A percentile compares a stretch with the other conserved stretches of the same genome.
Evolutionary conservation across 2,888 invertebrate species (phyloP).

Genomic region (Beris chalybata): DNA sequence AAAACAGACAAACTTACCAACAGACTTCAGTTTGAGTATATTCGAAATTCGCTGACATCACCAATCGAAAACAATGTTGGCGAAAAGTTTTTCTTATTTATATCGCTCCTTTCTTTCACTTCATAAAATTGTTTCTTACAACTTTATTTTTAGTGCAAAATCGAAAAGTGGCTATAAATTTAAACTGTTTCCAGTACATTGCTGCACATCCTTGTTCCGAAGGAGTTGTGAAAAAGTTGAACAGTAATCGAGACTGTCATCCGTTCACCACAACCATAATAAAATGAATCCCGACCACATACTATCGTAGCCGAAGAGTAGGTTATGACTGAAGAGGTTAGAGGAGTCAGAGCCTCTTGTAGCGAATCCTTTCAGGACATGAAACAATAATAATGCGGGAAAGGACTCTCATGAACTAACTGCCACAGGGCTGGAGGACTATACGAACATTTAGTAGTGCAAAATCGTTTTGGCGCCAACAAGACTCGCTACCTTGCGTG

Average conservation of each 20-base stretch:
- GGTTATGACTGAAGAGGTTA: too few relatives aligned
- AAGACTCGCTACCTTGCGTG: slow-evolving; percentile 39
- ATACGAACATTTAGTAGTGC: slow-evolving; percentile 11
- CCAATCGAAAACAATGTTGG: too few relatives aligned
- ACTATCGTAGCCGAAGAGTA: background rate
- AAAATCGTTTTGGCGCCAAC: slow-evolving; percentile 39
- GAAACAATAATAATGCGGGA: slow-evolving; percentile 5
- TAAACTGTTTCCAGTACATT: slow-evolving; percentile 31
- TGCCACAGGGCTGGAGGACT: background rate
- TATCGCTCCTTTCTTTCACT: too few relatives aligned
- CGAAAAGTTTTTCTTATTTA: too few relatives aligned
- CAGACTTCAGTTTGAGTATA: too few relatives aligned
- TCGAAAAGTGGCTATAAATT: slow-evolving; percentile 27
- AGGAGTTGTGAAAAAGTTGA: slow-evolving; percentile 3
- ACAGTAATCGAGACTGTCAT: slow-evolving; percentile 16
- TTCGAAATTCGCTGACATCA: too few relatives aligned
- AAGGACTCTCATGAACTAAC: background rate
- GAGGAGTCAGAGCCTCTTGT: too few relatives aligned
- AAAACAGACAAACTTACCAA: too few relatives aligned
- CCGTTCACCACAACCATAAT: background rate
- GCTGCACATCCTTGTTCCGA: slow-evolving; percentile 18
- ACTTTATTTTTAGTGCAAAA: slow-evolving; percentile 24
- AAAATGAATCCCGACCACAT: background rate
- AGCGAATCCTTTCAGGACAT: background rate
- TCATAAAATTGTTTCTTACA: slow-evolving; percentile 20